Base-by-base conservation (phyloP, 2,113 vertebrate species). In the Centropristis striata region DNA sequence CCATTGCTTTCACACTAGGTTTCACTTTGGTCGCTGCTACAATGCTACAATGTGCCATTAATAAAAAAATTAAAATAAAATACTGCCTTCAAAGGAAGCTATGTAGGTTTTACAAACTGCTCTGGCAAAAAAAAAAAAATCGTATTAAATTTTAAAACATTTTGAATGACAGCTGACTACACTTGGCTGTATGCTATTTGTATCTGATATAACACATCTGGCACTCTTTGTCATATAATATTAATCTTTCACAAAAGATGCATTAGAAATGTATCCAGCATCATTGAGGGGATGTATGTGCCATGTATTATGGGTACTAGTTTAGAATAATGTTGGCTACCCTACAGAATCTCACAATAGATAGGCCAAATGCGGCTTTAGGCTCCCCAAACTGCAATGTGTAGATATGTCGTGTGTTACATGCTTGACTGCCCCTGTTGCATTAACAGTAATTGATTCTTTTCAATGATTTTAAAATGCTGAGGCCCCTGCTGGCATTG, bases 371-470 rank as follows among this genome's bases (percentile, higher is more conserved):
- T 85, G 88, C 83, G 82, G 80, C 84, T 88, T 83, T 67, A 65
- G 90, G 70, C 66, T 84, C 75, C 80, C 79, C 65, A 74, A 86
- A 89, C 89, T 92, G 88, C 89, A 93, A 88, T 70, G 80, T 60
- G 71, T 67, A 92, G 94, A 95, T 96, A 94, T 93, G 94, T 92
- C 71, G 66, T 92, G 93, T 84, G 91, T 93, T 93, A 92, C 94
- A 94, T 94, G 94, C 94, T 93, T 92, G 93, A 86, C 85, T 94
- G 91, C 83, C 86, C 85, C 71, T 46, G 90, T 92, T 94, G 93
- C 92, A 94, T 94, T 93, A 92, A 93, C 92, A 92, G 91, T 94
- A 95, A 95, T 95, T 95, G 95, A 95, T 95, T 95, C 91, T 94
- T 95, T 96, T 95, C 90, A 94, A 83, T 84, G 91, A 92, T 90